Evolutionary conservation across 2,113 vertebrate genomes (phyloP).

Genomic region (Motacilla tschutschensis): DNA sequence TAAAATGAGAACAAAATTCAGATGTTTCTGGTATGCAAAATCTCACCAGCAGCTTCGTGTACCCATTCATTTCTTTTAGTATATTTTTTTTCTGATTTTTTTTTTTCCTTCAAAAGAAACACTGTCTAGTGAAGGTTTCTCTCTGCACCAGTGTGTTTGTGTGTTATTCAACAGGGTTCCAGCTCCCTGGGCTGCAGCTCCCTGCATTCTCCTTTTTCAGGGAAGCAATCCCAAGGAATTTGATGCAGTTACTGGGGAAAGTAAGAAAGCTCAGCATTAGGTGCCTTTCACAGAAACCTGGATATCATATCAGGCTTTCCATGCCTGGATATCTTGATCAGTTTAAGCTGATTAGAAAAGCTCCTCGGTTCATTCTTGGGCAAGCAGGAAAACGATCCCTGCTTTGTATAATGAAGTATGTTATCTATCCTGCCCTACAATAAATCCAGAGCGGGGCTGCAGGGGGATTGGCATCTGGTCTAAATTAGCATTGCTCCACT

Average conservation of each 20-base stretch:
- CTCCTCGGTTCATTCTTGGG: constrained; percentile 36
- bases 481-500: constrained; percentile 31
- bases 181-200: neutral
- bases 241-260: neutral
- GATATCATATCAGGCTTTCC: neutral
- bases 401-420: constrained; percentile 47
- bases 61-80: neutral
- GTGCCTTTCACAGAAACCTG: constrained; percentile 5
- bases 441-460: constrained; percentile 23
- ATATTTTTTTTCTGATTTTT: neutral
- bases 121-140: neutral
- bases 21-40: neutral
- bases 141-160: neutral
- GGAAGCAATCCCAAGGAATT: neutral
- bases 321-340: constrained; percentile 1
- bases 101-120: neutral
- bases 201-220: neutral
- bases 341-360: constrained; percentile 50
- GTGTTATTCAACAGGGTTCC: neutral
- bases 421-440: constrained; percentile 37
- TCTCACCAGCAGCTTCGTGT: neutral
- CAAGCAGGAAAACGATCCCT: constrained; percentile 51
- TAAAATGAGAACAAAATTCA: neutral
- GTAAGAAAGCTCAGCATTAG: neutral
- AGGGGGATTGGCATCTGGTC: constrained; percentile 45